Evolutionary conservation across 2,113 vertebrate genomes (phyloP), one percentile per base, ranked within the genome.

Genomic region (Lichenostomus cassidix): DNA sequence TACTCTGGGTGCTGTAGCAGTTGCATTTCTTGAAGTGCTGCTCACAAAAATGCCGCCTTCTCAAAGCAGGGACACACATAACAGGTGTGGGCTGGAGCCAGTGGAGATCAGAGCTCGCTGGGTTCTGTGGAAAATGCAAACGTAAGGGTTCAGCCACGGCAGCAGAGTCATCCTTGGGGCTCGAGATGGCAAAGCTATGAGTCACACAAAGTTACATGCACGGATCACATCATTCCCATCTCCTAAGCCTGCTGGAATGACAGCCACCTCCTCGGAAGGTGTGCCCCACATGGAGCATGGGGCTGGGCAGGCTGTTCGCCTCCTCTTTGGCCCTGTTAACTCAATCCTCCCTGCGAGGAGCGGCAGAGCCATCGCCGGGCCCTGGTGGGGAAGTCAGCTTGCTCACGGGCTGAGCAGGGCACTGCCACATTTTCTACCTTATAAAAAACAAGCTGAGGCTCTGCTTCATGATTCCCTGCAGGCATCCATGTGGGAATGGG

Each of bases 1-100:
- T 64, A 29, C 0, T 0, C 28, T 28, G 25, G 41, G 9, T 71
- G 58, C 39, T 62, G 5, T 2, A 49, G 50, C 33, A 28, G 50
- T 28, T 55, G 41, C 47, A 62, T 15, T 16, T 69, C 46, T 29
- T 47, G 29, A 31, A 35, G 27, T 23, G 33, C 70, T 44, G 52
- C 33, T 63, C 37, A 50, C 49, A 55, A 35, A 58, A 75, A 22
- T 3, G 44, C 56, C 46, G 41, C 18, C 15, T 50, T 79, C 23
- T 3, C 2, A 1, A 28, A 52, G 67, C 17, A 64, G 56, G 35
- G 39, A 25, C 21, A 39, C 11, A 1, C 0, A 2, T 5, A 28
- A 6, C 31, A 18, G 31, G 11, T n/a, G 73, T 46, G 37, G 22
- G 37, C 15, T 53, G 56, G 63, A 83, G 53, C 49, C 56, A 65